Conservation (phyloP, 2,888 invertebrate species). For the Volucella zonaria region DNA sequence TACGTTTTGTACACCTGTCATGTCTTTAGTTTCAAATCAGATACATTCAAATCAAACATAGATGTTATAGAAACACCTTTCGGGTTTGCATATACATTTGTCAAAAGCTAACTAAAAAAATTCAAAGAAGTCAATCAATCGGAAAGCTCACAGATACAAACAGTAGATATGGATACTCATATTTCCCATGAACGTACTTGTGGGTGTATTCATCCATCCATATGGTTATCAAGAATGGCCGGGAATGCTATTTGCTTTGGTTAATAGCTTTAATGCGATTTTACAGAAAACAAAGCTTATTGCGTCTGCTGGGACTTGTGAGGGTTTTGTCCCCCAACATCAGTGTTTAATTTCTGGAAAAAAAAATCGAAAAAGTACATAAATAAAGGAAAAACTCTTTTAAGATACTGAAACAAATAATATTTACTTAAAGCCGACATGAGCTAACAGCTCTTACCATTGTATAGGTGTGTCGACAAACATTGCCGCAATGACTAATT, state of each 20-base stretch:
- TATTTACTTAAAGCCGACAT: conserved; percentile 62
- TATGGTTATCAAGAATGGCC: conserved; percentile 60
- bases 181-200: conserved; percentile 31
- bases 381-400: conserved; percentile 32
- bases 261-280: conserved; percentile 74
- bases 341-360: conserved; percentile 53
- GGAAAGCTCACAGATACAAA: too few relatives aligned
- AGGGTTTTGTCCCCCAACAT: conserved; percentile 22
- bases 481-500: conserved; percentile 73
- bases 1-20: too few relatives aligned
- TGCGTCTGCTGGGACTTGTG: conserved; percentile 61
- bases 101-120: too few relatives aligned
- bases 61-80: too few relatives aligned
- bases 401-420: conserved; percentile 64
- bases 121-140: too few relatives aligned
- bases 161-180: not conserved
- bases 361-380: conserved; percentile 18
- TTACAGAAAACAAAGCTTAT: conserved; percentile 72
- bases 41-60: too few relatives aligned
- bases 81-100: too few relatives aligned
- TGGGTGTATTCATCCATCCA: conserved; percentile 45
- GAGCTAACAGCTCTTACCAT: conserved; percentile 63
- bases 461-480: conserved; percentile 72
- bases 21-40: too few relatives aligned
- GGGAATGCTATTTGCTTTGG: conserved; percentile 48